A percentile compares a stretch with the other conserved stretches of the same genome.
These are phyloP conservation scores for Corythoichthys haematopterus DNA, from an alignment of 2,113 vertebrate genomes.

Conservation along the genomic window DNA sequence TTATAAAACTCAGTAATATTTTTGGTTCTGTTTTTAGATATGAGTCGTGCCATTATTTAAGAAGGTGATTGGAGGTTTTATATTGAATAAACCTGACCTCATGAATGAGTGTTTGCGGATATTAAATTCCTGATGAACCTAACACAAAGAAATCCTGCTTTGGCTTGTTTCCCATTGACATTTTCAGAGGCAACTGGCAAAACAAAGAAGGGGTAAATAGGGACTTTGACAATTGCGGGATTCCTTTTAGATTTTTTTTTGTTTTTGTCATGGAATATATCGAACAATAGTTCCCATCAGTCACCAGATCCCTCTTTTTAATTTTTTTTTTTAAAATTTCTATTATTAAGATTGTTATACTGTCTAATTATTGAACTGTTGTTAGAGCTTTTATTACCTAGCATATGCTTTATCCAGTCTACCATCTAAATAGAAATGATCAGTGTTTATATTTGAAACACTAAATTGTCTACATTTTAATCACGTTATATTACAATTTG, in stretches of 20 bases:
- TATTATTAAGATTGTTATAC: background rate
- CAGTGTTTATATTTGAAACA: background rate
- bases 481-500: background rate
- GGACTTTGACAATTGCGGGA: background rate
- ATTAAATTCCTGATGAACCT: background rate
- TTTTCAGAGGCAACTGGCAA: background rate
- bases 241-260: background rate
- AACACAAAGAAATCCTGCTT: background rate
- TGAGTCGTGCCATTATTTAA: too few species aligned
- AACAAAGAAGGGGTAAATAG: background rate
- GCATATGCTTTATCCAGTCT: background rate
- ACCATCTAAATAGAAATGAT: conserved; percentile 33
- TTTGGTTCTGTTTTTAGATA: too few species aligned
- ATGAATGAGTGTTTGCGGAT: background rate
- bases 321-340: background rate
- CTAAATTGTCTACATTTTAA: background rate
- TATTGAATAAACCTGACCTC: background rate
- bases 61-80: background rate
- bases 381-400: conserved; percentile 13
- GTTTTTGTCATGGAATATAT: background rate
- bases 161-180: background rate
- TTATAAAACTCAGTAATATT: too few species aligned
- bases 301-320: background rate
- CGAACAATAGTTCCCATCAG: background rate
- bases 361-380: conserved; percentile 5